phyloP scores from a whole-genome alignment of 2,113 vertebrate genomes.

The Polypterus bichir region DNA sequence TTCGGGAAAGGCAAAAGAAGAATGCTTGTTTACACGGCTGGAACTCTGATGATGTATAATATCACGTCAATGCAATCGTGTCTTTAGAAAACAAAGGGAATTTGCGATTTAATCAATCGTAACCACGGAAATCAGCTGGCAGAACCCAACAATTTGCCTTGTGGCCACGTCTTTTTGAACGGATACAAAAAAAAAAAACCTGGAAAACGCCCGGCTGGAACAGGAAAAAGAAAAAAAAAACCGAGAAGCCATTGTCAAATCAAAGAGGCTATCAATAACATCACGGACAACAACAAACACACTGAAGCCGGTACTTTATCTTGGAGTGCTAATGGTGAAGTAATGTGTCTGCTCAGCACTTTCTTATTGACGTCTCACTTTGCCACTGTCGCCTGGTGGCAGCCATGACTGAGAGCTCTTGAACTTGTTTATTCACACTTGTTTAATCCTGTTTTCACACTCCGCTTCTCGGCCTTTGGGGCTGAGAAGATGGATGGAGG shows the following conservation, averaged over 20 bases:
- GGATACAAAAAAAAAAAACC: too few species aligned
- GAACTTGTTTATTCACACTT: constrained; percentile 67
- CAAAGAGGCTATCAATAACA: constrained; percentile 4
- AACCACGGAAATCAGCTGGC: neutral
- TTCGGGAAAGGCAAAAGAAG: too few species aligned
- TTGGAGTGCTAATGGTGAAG: constrained; percentile 34
- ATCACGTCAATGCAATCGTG: too few species aligned
- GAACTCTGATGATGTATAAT: too few species aligned
- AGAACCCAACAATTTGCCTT: neutral
- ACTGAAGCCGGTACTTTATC: constrained; percentile 31
- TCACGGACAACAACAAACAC: constrained; percentile 26
- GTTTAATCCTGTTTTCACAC: constrained; percentile 54
- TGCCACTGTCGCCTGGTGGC: constrained; percentile 29
- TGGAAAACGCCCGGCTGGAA: too few species aligned
- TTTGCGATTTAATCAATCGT: neutral
- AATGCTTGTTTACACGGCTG: too few species aligned
- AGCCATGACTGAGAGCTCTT: constrained; percentile 46
- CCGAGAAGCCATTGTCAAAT: constrained; percentile 1
- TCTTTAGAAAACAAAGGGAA: too few species aligned
- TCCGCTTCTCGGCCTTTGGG: constrained; percentile 37
- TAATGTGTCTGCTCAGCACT: constrained; percentile 31
- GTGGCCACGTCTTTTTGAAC: neutral
- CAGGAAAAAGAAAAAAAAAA: constrained; percentile 13
- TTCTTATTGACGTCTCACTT: constrained; percentile 45
- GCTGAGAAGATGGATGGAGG: constrained; percentile 59